Evolutionary conservation across 2,113 vertebrate genomes (phyloP), one percentile per base, ranked within the genome.

Genomic region (Campylorhamphus procurvoides): DNA sequence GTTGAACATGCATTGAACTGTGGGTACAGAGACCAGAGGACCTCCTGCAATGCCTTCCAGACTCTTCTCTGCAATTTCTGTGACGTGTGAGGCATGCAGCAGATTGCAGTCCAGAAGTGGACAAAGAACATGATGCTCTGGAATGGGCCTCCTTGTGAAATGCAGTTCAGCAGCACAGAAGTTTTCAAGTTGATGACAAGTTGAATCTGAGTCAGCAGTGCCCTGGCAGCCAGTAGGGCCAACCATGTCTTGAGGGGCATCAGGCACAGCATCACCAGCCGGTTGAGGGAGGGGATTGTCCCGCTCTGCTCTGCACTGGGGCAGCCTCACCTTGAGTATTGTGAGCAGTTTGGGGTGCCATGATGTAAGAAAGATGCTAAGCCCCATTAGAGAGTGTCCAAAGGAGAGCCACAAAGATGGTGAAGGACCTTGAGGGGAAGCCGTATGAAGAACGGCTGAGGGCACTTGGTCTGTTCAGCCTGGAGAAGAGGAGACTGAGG

Each of bases 71-170:
- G 37, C 35, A 52, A 5, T 0, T 6, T 53, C 19, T 23, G 33
- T 3, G 3, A 12, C 31, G 13, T 0, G 0, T 4, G 40, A 68
- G 49, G 35, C 7, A 4, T 63, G 56, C 40, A 56, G 49, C 86
- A 69, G 20, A 20, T 20, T 62, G 25, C 46, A 37, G 2, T 52
- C n/a, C 49, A 10, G 18, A 85, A 6, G 35, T 35, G n/a, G 16
- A 37, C 37, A 87, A 72, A 84, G 60, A 0, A 3, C 17, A 1
- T 6, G 39, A 16, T 16, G 23, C 11, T 46, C 53, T 85, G 71
- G 35, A 20, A 23, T 58, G 59, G 27, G 31, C n/a, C 49, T 90
- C 40, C 27, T 64, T 52, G 18, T 1, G 0, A 52, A 84, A 33
- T n/a, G 23, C 33, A 46, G 10, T 72, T 72, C 44, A 89, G 77